A percentile compares a stretch with the other conserved stretches of the same genome.
phyloP scores from a whole-genome alignment of 1,140 invertebrate genomes.

The Cydia strobilella region DNA sequence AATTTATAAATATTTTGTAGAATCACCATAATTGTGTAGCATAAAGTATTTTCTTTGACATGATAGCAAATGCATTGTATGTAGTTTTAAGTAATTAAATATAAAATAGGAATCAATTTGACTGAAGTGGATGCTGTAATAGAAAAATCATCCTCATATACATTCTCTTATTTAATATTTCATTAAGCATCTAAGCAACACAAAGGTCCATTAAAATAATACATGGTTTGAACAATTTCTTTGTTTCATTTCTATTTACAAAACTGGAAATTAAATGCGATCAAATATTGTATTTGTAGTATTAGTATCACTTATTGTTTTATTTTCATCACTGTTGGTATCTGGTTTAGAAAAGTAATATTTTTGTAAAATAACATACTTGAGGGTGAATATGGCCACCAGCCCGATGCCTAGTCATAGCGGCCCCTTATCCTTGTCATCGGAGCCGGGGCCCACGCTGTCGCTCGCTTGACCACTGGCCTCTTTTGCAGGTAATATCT shows the following conservation, averaged over 20 bases:
- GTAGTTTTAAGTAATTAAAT: constrained; percentile 26
- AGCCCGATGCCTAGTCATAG: constrained; percentile 68
- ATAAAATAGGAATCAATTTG: constrained; percentile 16
- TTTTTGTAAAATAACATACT: constrained; percentile 60
- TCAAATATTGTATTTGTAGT: constrained; percentile 21
- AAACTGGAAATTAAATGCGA: constrained; percentile 25
- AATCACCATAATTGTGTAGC: constrained; percentile 45
- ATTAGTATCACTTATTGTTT: constrained; percentile 26
- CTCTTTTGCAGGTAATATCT: constrained; percentile 76
- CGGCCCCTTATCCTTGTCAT: constrained; percentile 58
- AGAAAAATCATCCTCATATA: constrained; percentile 22
- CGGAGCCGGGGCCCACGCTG: constrained; percentile 39
- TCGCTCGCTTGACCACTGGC: constrained; percentile 38
- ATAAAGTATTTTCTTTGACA: constrained; percentile 48
- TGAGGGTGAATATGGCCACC: constrained; percentile 49
- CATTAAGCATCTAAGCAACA: constrained; percentile 11
- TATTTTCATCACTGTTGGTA: constrained; percentile 2
- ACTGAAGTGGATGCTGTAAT: constrained; percentile 20
- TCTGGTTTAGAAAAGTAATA: constrained; percentile 48
- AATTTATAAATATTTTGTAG: constrained; percentile 71
- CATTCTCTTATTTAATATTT: constrained; percentile 31
- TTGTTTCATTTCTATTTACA: constrained; percentile 19
- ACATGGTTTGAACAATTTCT: background rate
- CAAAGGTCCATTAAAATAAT: constrained; percentile 7
- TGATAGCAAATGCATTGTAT: constrained; percentile 32